phyloP scores from a whole-genome alignment of 1,140 invertebrate species.

The Battus philenor region DNA sequence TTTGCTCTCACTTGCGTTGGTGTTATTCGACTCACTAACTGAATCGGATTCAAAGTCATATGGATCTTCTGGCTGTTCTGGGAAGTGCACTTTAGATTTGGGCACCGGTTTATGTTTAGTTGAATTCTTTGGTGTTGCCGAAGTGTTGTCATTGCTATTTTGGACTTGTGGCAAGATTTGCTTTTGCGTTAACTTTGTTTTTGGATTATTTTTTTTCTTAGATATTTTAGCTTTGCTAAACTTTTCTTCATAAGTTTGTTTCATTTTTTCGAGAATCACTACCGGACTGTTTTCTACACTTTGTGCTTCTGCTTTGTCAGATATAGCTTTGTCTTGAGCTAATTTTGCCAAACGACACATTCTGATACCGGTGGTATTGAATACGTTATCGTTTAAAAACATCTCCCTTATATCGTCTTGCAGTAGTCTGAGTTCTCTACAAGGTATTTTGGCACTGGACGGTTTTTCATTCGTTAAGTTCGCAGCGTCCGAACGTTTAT shows the following conservation, averaged over 20 bases:
- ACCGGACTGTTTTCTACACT: conserved; percentile 29
- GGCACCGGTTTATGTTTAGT: conserved; percentile 39
- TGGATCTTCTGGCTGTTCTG: conserved; percentile 33
- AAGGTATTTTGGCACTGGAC: conserved; percentile 36
- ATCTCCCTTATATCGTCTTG: conserved; percentile 82
- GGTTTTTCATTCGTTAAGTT: conserved; percentile 24
- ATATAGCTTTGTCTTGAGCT: conserved; percentile 36
- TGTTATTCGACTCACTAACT: conserved; percentile 30
- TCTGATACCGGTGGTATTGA: conserved; percentile 71
- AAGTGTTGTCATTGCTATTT: conserved; percentile 18
- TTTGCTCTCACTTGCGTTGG: conserved; percentile 29
- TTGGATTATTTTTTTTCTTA: conserved; percentile 37
- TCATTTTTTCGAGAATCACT: conserved; percentile 42
- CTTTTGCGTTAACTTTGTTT: conserved; percentile 31
- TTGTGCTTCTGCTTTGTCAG: conserved; percentile 21
- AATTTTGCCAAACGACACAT: conserved; percentile 74
- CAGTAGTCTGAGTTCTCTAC: conserved; percentile 77
- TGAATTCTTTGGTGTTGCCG: conserved; percentile 9
- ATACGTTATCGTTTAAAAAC: conserved; percentile 79
- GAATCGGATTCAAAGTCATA: conserved; percentile 57
- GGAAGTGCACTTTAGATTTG: conserved; percentile 44
- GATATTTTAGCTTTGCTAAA: conserved; percentile 19
- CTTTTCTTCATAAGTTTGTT: conserved; percentile 24
- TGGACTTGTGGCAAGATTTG: not conserved
- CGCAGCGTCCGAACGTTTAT: conserved; percentile 30